Base-by-base conservation (phyloP, 92 coral and sea anemone species). In the Parazoanthus swiftii region DNA sequence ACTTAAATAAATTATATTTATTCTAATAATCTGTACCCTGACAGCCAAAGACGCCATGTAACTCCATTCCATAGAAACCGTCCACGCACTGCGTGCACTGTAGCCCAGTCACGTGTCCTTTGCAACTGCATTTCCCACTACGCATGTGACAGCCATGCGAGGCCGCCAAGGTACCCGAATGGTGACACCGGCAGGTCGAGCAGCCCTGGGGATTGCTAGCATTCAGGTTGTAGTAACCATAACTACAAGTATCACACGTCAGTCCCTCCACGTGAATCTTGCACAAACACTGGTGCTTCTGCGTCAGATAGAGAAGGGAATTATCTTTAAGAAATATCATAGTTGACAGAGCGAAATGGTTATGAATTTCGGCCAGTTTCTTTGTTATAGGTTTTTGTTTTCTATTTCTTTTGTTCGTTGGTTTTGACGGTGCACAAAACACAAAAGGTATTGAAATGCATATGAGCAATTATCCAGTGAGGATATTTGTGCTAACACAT, bases 11-110 rank as follows among this genome's bases (percentile, higher is more conserved):
- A 11, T 68, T 23, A n/a, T 7, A 25, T 68, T 8, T 2, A 68
- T 23, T 39, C 37, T 16, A 21, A 38, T 16, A 38, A 70, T 42
- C 16, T 38, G 51, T 86, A 95, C 99, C 98, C 81, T 86, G 82
- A 75, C 99, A 96, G 6, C 99, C 99, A 86, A 96, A 96, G 18
- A 95, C 72, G 86, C 95, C 94, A 56, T 89, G 90, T 23, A 92
- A 91, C 81, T 29, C 79, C 85, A 93, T 86, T 8, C 94, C 91
- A 81, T 93, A 88, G 80, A 77, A 95, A 23, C 99, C 99, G 81
- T 94, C 92, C 48, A 68, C 75, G 77, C 99, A 96, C 39, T 92
- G 85, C 44, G 88, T 82, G 79, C 99, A 96, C 84, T 91, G 95
- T 74, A 73, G 85, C 54, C 98, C 99, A 16, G 89, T 93, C 85